Base-by-base conservation (phyloP, 2,888 invertebrate genomes). In the Beris chalybata region DNA sequence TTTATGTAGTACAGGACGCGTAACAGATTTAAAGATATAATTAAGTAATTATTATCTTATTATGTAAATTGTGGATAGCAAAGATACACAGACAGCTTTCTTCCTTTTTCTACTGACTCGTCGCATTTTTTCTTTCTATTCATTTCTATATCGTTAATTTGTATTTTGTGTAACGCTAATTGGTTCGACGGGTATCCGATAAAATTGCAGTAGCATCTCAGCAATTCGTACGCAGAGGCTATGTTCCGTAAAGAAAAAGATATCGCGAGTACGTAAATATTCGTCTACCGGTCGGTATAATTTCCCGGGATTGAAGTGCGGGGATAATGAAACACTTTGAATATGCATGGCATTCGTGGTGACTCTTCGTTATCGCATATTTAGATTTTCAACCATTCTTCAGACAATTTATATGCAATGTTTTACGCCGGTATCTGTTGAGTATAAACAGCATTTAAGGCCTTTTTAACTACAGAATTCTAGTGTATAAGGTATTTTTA, bases 11-110 rank as follows among this genome's bases (percentile, higher is more conserved):
- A 52, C 50, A 52, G 43, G 50, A 52, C 29, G 61, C 30, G 61
- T 43, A 61, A 22, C 54, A 64, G 67, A 65, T 67, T 65, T 61
- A 54, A 54, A 67, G 67, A 67, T 67, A 67, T 67, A 65, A 67
- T 67, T 67, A 67, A 67, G 67, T 67, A 65, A 67, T 67, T 67
- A 67, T 65, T 67, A 67, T 67, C 67, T 67, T 59, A 67, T 65
- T 65, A 67, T 67, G 67, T 65, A 65, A 67, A 67, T 67, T 59
- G 55, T 64, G 52, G 38, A 38, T 38, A 38, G 38, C 9, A 38
- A 38, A 9, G 12, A 48, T 5, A 48, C 12, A 15, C 13, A 48
- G 5, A 48, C 48, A n/a, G 12, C 48, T 48, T 48, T 5, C 7
- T 48, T 48, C 1, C 38, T 38, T 38, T 38, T 22, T 22, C 22